These are phyloP conservation scores for Frankliniella fusca DNA, from an alignment of 2,888 invertebrate species.

Conservation along the genomic window DNA sequence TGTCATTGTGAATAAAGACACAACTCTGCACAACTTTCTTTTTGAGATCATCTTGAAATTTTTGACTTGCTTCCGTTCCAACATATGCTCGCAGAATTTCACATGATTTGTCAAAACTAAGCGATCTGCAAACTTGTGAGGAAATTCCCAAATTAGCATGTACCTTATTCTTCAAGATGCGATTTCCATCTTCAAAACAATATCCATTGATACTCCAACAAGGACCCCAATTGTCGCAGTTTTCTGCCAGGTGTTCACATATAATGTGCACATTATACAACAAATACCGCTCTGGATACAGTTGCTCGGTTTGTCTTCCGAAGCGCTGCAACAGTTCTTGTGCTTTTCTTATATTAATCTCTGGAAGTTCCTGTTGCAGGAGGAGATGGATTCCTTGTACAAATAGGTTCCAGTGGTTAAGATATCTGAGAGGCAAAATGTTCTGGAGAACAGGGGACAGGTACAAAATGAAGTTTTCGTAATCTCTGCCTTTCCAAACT, in stretches of 20 bases:
- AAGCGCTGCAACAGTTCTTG: background rate
- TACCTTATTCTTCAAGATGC: background rate
- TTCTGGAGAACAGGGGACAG: background rate
- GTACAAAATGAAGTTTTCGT: background rate
- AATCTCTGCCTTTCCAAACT: background rate
- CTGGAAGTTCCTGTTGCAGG: background rate
- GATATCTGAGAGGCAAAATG: background rate
- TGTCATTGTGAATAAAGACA: background rate
- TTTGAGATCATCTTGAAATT: background rate
- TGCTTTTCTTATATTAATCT: background rate
- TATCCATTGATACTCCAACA: background rate
- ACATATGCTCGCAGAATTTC: background rate
- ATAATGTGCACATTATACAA: background rate
- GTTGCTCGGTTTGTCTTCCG: background rate
- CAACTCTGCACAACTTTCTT: background rate
- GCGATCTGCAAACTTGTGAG: background rate
- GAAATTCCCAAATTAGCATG: background rate
- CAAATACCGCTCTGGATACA: background rate
- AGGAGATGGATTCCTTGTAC: background rate
- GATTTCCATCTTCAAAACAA: background rate
- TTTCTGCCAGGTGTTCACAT: background rate
- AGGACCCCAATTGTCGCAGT: background rate
- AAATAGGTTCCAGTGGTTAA: background rate
- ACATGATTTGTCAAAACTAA: background rate
- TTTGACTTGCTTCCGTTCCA: background rate